A percentile compares a stretch with the other conserved stretches of the same genome.
These are phyloP conservation scores for Drosophila sturtevanti DNA, from an alignment of 1,140 invertebrate genomes.

Conservation along the genomic window DNA sequence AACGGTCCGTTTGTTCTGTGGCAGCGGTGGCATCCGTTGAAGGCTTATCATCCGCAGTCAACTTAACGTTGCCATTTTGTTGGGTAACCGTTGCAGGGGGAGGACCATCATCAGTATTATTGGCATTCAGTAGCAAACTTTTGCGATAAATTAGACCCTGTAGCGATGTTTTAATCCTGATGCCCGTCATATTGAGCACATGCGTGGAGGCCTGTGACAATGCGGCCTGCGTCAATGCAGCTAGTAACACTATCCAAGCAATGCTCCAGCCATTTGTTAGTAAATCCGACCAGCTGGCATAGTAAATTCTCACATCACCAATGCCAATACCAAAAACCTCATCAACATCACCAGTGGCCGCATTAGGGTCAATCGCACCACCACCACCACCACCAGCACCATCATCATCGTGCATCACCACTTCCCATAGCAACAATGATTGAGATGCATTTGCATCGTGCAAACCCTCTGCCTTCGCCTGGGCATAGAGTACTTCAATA, in stretches of 20 bases:
- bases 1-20: slow-evolving; percentile 47
- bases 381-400: slow-evolving; percentile 3
- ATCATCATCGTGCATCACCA: background rate
- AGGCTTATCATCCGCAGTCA: slow-evolving; percentile 41
- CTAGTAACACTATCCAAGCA: slow-evolving; percentile 88
- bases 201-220: slow-evolving; percentile 94
- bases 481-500: slow-evolving; percentile 83
- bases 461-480: background rate
- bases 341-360: slow-evolving; percentile 40
- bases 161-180: slow-evolving; percentile 90
- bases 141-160: slow-evolving; percentile 86
- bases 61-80: slow-evolving; percentile 25
- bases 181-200: slow-evolving; percentile 91
- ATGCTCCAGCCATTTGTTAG: slow-evolving; percentile 91
- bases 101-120: slow-evolving; percentile 38
- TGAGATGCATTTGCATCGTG: slow-evolving; percentile 6
- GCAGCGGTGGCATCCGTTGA: slow-evolving; percentile 9
- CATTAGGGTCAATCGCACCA: slow-evolving; percentile 30
- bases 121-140: slow-evolving; percentile 79
- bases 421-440: slow-evolving; percentile 8
- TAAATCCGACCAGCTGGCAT: slow-evolving; percentile 85
- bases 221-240: slow-evolving; percentile 89
- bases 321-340: slow-evolving; percentile 41
- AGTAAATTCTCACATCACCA: slow-evolving; percentile 75
- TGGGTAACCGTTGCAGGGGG: slow-evolving; percentile 36